Evolutionary conservation across 2,113 vertebrate genomes (phyloP), one percentile per base, ranked within the genome.

Genomic region (Mobula birostris): DNA sequence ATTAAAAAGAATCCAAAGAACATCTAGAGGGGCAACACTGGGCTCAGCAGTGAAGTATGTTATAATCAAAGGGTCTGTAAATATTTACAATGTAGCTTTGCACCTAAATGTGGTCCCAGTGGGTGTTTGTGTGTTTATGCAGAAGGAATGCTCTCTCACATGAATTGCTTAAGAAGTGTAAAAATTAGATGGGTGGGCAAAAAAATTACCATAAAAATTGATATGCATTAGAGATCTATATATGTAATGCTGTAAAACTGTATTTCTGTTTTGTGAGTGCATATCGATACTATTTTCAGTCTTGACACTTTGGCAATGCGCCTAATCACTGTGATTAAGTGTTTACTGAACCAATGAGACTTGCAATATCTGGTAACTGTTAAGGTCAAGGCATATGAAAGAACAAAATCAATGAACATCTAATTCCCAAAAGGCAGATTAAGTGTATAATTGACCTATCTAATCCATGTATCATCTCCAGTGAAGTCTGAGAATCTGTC

Each of bases 391-490:
- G 97, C 98, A 98, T 98, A 98, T 97, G 97, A 96, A 95, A 96
- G 94, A 97, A 98, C 98, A 98, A 98, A 98, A 98, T 99, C 98
- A 98, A 97, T 97, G 98, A 97, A 97, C 96, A 95, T 96, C 96
- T 98, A 98, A 99, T 99, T 97, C 97, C 95, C 95, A 96, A 97
- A 96, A 98, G 97, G 97, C 97, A 99, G 99, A 99, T 99, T 99
- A 99, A 98, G 98, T 97, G 97, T 98, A 99, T 99, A 99, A 99
- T 98, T 99, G 98, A 99, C 98, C 97, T 97, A 96, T 97, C 98
- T 99, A 99, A 99, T 99, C 98, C 97, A 96, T 94, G 95, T 97
- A 98, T 98, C 97, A 97, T 97, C 97, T 97, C 96, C 96, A 97
- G 96, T 97, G 96, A 95, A 96, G 96, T 96, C 96, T 97, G 96